Conservation (phyloP, 2,797 vertebrate genomes). For the Petrocephalus sullivani region DNA sequence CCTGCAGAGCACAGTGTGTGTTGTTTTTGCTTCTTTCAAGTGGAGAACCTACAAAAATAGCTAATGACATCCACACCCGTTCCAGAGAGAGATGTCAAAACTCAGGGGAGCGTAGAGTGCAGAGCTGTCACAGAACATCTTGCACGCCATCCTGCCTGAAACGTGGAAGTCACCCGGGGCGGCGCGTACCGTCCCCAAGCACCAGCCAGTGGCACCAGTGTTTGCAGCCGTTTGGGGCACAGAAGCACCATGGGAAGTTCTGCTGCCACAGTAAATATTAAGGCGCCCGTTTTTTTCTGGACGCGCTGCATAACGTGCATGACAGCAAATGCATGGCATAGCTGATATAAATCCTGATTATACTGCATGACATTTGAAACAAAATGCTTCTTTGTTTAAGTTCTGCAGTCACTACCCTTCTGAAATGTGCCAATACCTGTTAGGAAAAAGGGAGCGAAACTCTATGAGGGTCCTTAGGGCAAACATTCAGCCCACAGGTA, state of each 20-base stretch:
- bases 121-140: slow-evolving; percentile 43
- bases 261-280: neutral
- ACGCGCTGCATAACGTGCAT: neutral
- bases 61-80: slow-evolving; percentile 22
- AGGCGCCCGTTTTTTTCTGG: neutral
- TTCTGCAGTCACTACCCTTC: neutral
- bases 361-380: neutral
- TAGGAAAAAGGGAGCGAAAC: neutral
- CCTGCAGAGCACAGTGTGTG: neutral
- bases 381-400: neutral
- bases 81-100: neutral
- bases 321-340: neutral
- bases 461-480: neutral
- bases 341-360: slow-evolving; percentile 6
- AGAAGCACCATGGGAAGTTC: slow-evolving; percentile 26
- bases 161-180: neutral
- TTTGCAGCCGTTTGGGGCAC: slow-evolving; percentile 29
- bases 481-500: neutral
- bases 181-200: neutral
- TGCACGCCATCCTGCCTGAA: neutral
- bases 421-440: neutral
- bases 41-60: slow-evolving; percentile 9
- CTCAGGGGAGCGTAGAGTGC: slow-evolving; percentile 28
- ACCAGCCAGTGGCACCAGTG: slow-evolving; percentile 25
- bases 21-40: slow-evolving; percentile 15